A percentile compares a stretch with the other conserved stretches of the same genome.
Conservation (phyloP, 2,888 invertebrate genomes). For the Hypsopygia costalis region DNA sequence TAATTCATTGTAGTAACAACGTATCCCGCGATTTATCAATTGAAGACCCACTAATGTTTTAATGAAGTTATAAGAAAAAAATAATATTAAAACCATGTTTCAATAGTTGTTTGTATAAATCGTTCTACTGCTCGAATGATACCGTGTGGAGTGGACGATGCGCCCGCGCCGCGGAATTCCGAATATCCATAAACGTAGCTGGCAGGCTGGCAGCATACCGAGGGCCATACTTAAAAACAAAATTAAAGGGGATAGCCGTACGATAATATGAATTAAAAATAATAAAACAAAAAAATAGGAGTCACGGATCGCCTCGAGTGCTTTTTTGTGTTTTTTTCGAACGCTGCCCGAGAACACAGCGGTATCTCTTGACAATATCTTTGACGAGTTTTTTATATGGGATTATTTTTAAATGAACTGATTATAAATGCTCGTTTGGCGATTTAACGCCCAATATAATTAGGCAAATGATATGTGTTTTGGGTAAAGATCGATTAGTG, state of each 20-base stretch:
- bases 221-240: slow-evolving; percentile 79
- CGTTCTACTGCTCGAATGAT: background rate
- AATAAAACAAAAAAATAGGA: slow-evolving; percentile 78
- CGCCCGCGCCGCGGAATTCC: slow-evolving; percentile 72
- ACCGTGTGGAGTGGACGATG: slow-evolving; percentile 42
- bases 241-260: slow-evolving; percentile 80
- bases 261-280: slow-evolving; percentile 81
- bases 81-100: no score
- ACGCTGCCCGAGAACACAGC: slow-evolving; percentile 71
- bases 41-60: no score
- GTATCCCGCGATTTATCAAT: no score
- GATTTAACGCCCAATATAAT: slow-evolving; percentile 81
- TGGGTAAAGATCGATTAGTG: slow-evolving; percentile 45
- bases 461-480: slow-evolving; percentile 80
- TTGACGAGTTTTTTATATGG: slow-evolving; percentile 78
- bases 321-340: slow-evolving; percentile 65
- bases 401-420: slow-evolving; percentile 79
- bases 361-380: slow-evolving; percentile 79
- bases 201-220: slow-evolving; percentile 60
- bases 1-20: no score
- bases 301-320: slow-evolving; percentile 79
- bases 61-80: no score
- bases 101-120: no score
- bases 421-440: slow-evolving; percentile 79
- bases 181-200: slow-evolving; percentile 78